A percentile compares a stretch with the other conserved stretches of the same genome.
Evolutionary conservation across 2,888 invertebrate genomes (phyloP).

Genomic region (Hydropsyche betteni): DNA sequence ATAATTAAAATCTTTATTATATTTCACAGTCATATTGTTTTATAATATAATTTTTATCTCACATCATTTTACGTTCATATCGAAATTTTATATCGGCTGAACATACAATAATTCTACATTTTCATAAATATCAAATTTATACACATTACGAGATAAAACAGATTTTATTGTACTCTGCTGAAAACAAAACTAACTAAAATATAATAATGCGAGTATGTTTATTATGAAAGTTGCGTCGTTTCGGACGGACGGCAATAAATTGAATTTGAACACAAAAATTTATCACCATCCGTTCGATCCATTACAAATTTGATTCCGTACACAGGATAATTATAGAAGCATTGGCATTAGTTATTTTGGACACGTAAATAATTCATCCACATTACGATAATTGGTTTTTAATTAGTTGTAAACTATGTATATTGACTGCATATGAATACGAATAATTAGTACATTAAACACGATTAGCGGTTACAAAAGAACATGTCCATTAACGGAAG

Average conservation of each 20-base stretch:
- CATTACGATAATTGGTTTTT: slow-evolving; percentile 9
- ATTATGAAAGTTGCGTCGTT: too few relatives aligned
- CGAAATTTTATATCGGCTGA: slow-evolving; percentile 18
- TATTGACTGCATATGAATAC: slow-evolving; percentile 1
- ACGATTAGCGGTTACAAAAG: slow-evolving; percentile 13
- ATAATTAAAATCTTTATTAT: neutral
- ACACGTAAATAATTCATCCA: slow-evolving; percentile 11
- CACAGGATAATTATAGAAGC: slow-evolving; percentile 2
- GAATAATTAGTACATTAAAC: slow-evolving; percentile 17
- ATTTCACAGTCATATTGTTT: slow-evolving; percentile 16
- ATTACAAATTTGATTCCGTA: too few relatives aligned
- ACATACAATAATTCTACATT: neutral
- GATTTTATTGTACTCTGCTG: too few relatives aligned
- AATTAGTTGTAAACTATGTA: slow-evolving; percentile 4
- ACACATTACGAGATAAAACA: too few relatives aligned
- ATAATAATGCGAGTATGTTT: too few relatives aligned
- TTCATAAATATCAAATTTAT: too few relatives aligned
- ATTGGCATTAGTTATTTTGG: slow-evolving; percentile 24
- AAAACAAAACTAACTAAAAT: too few relatives aligned
- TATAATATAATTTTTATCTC: neutral
- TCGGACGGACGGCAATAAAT: too few relatives aligned
- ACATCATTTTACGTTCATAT: neutral
- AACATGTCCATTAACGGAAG: neutral
- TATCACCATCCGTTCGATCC: too few relatives aligned
- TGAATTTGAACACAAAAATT: too few relatives aligned